Evolutionary conservation across 2,113 vertebrate genomes (phyloP), one percentile per base, ranked within the genome.

Genomic region (Saccopteryx leptura): DNA sequence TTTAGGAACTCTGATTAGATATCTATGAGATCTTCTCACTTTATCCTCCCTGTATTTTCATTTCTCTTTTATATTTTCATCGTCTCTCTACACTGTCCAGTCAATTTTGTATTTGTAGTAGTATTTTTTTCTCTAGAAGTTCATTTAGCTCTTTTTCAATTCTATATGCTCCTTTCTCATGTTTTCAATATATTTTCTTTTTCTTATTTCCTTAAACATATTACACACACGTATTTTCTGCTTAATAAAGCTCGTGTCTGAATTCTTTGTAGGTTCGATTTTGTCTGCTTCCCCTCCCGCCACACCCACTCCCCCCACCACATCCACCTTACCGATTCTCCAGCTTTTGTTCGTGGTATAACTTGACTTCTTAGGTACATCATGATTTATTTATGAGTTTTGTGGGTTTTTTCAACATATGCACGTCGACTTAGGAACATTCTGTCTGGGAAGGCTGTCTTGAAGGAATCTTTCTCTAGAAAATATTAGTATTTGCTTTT

Each of bases 111-210:
- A 66, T 92, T 85, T 68, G 63, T 11, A 15, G 24, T 85, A 66
- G 54, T 61, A 81, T 28, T 31, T 66, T n/a, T 33, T 78, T 69
- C 60, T 68, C 23, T 31, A 72, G 39, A 86, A 75, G 58, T 85
- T 72, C 23, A 81, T 60, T 60, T 76, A 69, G 26, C 58, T 78
- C n/a, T 84, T 80, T 94, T 92, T 92, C 50, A 68, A 4, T 66
- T 79, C 21, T 54, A 12, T 63, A 7, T 80, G 21, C 19, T 66
- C 23, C 68, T 85, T 80, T 81, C 46, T 75, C 19, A 9, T 61
- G 56, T 86, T 86, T 68, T 56, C 12, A 61, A 5, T 72, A 86
- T 85, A n/a, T 78, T 68, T 84, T 81, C 9, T 19, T 76, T 60
- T 88, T 63, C 31, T 79, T 90, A 23, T 46, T 82, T 92, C 23